Conservation (phyloP, 2,113 vertebrate species). For the Hucho hucho region DNA sequence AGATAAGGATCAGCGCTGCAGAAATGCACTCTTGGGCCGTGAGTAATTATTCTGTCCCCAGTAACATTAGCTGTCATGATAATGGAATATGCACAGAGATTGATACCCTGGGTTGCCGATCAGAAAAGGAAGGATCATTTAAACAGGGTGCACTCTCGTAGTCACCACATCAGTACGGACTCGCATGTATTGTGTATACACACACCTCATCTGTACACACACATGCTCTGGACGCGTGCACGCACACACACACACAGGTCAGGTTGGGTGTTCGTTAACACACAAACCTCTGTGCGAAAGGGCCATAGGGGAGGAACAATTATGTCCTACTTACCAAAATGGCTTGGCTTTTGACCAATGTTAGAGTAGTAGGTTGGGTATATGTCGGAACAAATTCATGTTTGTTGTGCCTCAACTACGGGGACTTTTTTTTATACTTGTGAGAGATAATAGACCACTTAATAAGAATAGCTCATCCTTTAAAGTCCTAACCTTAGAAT, state of each 20-base stretch:
- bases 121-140: conserved; percentile 61
- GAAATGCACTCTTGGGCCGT: conserved; percentile 70
- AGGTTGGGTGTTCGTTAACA: not conserved
- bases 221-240: too few species aligned
- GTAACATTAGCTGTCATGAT: conserved; percentile 74
- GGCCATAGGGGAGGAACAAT: too few species aligned
- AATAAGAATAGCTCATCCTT: too few species aligned
- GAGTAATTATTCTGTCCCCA: conserved; percentile 75
- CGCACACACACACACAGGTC: not conserved
- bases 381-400: too few species aligned
- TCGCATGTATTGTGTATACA: not conserved
- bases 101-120: conserved; percentile 55
- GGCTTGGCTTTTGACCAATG: too few species aligned
- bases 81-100: conserved; percentile 74
- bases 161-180: not conserved
- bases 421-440: too few species aligned
- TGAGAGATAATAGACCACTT: too few species aligned
- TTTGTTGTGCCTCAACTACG: too few species aligned
- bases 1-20: conserved; percentile 76
- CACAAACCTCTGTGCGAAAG: not conserved
- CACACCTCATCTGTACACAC: not conserved
- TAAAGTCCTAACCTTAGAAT: too few species aligned
- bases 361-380: too few species aligned
- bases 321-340: too few species aligned
- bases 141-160: conserved; percentile 32